phyloP scores from a whole-genome alignment of 2,888 invertebrate species.

The Sminthurinus aureus region DNA sequence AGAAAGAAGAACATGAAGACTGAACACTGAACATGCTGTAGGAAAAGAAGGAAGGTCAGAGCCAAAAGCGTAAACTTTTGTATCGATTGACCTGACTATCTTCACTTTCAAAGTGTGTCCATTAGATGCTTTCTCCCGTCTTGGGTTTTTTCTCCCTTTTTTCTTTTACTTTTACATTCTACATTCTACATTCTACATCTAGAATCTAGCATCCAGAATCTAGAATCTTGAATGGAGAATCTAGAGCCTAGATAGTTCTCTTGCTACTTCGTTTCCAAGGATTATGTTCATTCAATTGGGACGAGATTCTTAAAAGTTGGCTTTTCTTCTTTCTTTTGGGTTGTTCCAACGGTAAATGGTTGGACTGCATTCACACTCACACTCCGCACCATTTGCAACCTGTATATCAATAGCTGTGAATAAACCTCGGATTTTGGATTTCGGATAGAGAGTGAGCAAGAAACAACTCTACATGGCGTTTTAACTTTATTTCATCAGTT shows the following conservation, averaged over 20 bases:
- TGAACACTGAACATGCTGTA: no score
- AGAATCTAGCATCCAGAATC: no score
- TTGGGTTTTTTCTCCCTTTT: not conserved
- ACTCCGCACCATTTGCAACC: not conserved
- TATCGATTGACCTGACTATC: conserved; percentile 1
- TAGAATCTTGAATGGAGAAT: no score
- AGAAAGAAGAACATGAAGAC: no score
- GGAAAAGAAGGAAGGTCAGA: not conserved
- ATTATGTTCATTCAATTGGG: conserved; percentile 14
- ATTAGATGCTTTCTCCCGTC: not conserved
- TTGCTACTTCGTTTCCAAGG: not conserved
- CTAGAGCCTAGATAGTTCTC: no score
- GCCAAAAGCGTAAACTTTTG: conserved; percentile 6
- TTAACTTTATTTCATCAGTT: no score
- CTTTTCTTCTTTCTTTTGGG: not conserved
- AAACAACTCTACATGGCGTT: no score
- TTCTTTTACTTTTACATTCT: not conserved
- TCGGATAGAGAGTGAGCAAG: no score
- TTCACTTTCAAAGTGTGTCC: conserved; percentile 3
- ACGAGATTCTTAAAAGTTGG: conserved; percentile 1
- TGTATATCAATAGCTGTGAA: no score
- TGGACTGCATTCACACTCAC: not conserved
- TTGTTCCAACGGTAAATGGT: not conserved
- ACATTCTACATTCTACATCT: not conserved
- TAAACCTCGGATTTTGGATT: no score